A percentile compares a stretch with the other conserved stretches of the same genome.
phyloP scores from a whole-genome alignment of 2,888 invertebrate species.

The Agrilus mali region DNA sequence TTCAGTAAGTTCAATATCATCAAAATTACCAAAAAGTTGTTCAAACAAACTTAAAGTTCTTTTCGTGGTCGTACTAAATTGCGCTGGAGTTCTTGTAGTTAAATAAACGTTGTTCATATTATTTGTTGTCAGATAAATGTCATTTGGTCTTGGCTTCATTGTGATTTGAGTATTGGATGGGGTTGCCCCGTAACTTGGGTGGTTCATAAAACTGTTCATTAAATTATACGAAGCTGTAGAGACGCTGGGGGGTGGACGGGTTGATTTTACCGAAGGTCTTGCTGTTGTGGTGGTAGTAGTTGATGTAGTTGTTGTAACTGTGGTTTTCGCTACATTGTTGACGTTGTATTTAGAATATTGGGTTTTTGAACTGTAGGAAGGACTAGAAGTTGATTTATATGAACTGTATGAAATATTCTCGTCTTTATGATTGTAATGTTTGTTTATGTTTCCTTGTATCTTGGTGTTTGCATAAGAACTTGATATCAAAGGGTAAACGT shows the following conservation, averaged over 20 bases:
- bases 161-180: background rate
- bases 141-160: slow-evolving; percentile 13
- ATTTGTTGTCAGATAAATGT: slow-evolving; percentile 23
- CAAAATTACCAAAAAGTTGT: slow-evolving; percentile 33
- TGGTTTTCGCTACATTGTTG: slow-evolving; percentile 1
- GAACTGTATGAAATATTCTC: slow-evolving; percentile 22
- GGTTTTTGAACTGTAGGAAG: slow-evolving; percentile 24
- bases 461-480: slow-evolving; percentile 61
- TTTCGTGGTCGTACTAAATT: slow-evolving; percentile 28
- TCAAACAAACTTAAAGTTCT: slow-evolving; percentile 31
- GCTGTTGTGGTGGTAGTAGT: slow-evolving; percentile 24
- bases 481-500: slow-evolving; percentile 55
- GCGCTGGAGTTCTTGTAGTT: slow-evolving; percentile 11
- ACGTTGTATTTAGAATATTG: slow-evolving; percentile 17
- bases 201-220: slow-evolving; percentile 26
- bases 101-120: slow-evolving; percentile 13
- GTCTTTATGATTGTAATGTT: slow-evolving; percentile 38
- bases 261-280: slow-evolving; percentile 19
- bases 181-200: slow-evolving; percentile 25
- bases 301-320: slow-evolving; percentile 11
- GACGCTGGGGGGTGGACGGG: slow-evolving; percentile 16
- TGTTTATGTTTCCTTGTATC: slow-evolving; percentile 51
- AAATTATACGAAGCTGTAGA: slow-evolving; percentile 24
- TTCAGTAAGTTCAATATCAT: slow-evolving; percentile 20
- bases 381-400: slow-evolving; percentile 27